Conservation (phyloP, 2,113 vertebrate species). For the Vidua macroura region DNA sequence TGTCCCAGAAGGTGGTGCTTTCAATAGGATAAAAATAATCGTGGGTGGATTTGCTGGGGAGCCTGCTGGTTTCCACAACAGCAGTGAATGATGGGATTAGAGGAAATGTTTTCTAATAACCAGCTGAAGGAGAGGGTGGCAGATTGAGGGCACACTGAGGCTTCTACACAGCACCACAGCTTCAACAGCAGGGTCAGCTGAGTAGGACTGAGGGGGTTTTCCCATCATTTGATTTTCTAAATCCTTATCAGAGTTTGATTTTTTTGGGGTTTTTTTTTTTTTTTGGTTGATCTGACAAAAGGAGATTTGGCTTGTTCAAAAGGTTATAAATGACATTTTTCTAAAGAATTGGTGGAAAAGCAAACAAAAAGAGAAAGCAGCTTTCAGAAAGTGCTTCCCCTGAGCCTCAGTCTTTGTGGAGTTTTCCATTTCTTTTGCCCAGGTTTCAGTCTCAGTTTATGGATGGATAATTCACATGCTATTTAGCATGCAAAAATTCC, state of each 20-base stretch:
- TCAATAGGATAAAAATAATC: background rate
- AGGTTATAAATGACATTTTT: background rate
- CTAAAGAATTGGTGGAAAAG: background rate
- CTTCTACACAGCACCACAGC: background rate
- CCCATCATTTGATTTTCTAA: background rate
- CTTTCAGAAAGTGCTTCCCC: background rate
- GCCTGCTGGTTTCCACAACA: slow-evolving; percentile 43
- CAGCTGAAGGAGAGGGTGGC: background rate
- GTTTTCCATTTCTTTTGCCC: background rate
- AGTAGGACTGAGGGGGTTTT: background rate
- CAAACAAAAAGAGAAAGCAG: background rate
- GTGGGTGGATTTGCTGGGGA: slow-evolving; percentile 18
- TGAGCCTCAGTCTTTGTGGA: background rate
- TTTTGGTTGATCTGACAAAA: background rate
- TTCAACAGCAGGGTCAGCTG: background rate
- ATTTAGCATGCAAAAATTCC: background rate
- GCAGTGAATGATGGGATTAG: slow-evolving; percentile 30
- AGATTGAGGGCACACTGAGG: background rate
- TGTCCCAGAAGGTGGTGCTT: background rate
- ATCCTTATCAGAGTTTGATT: background rate
- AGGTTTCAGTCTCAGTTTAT: background rate
- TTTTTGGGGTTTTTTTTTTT: too few relatives aligned
- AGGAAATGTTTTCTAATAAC: slow-evolving; percentile 6
- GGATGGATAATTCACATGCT: background rate
- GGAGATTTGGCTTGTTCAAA: background rate